Conservation (phyloP, 2,113 vertebrate species). For the Dasypus novemcinctus region DNA sequence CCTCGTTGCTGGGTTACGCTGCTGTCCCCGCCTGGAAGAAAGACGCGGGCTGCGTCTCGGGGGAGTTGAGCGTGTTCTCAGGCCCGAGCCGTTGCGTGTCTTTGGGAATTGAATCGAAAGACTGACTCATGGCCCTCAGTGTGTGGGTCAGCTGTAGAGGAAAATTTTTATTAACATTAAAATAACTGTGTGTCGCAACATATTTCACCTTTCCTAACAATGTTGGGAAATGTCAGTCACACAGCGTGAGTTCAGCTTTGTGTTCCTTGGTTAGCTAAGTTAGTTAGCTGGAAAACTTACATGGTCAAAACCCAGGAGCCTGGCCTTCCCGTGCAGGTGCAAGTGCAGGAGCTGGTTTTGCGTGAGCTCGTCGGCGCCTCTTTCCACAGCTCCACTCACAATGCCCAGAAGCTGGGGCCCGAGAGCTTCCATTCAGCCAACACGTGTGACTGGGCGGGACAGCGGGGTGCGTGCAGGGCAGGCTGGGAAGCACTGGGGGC, state of each 20-base stretch:
- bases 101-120: conserved; percentile 46
- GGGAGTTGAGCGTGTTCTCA: fast-evolving
- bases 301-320: neutral
- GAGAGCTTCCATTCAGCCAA: fast-evolving
- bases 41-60: neutral
- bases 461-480: no score
- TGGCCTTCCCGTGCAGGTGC: no score
- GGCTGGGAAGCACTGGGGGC: no score
- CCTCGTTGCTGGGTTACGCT: neutral
- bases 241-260: fast-evolving
- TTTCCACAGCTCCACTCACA: neutral
- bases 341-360: no score
- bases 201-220: neutral
- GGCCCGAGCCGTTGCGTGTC: neutral
- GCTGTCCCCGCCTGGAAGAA: neutral
- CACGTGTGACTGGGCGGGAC: no score
- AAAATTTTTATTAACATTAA: neutral
- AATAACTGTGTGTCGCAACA: neutral
- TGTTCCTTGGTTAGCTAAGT: fast-evolving
- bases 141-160: neutral
- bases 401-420: fast-evolving
- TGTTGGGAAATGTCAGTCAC: neutral
- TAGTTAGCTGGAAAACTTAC: neutral
- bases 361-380: fast-evolving
- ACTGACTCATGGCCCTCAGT: fast-evolving